A percentile compares a stretch with the other conserved stretches of the same genome.
These are phyloP conservation scores for Melanogrammus aeglefinus DNA, from an alignment of 2,797 vertebrate genomes.

Conservation along the genomic window DNA sequence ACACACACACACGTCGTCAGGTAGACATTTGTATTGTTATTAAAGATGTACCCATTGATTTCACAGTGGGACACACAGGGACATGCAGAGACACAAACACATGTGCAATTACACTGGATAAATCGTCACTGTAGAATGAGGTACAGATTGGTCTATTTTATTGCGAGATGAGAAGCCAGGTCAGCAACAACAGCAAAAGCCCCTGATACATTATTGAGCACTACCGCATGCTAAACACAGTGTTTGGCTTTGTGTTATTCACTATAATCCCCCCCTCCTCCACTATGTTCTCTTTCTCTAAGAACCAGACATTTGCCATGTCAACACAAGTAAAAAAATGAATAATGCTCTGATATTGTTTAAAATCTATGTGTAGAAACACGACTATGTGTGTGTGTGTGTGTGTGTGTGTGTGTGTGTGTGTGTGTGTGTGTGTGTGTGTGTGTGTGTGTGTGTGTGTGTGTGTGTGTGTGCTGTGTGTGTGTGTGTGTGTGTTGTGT, in stretches of 20 bases:
- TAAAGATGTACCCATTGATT: background rate
- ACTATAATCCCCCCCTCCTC: background rate
- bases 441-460: background rate
- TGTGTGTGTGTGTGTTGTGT: background rate
- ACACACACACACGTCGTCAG: background rate
- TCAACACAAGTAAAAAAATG: background rate
- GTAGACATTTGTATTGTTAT: background rate
- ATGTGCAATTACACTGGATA: conserved; percentile 41
- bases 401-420: background rate
- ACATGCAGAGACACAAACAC: conserved; percentile 9
- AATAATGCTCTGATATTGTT: background rate
- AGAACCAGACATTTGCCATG: background rate
- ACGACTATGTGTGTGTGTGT: background rate
- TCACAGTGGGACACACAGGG: background rate
- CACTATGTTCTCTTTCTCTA: background rate
- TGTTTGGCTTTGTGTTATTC: conserved; percentile 55
- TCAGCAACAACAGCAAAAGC: conserved; percentile 50
- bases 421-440: background rate
- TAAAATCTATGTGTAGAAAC: background rate
- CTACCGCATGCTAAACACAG: conserved; percentile 51
- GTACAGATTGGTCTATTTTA: background rate
- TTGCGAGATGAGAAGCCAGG: background rate
- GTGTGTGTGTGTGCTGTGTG: background rate
- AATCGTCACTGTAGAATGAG: background rate
- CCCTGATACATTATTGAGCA: conserved; percentile 65